Evolutionary conservation across 2,113 vertebrate species (phyloP), one percentile per base, ranked within the genome.

Genomic region (Phycodurus eques): DNA sequence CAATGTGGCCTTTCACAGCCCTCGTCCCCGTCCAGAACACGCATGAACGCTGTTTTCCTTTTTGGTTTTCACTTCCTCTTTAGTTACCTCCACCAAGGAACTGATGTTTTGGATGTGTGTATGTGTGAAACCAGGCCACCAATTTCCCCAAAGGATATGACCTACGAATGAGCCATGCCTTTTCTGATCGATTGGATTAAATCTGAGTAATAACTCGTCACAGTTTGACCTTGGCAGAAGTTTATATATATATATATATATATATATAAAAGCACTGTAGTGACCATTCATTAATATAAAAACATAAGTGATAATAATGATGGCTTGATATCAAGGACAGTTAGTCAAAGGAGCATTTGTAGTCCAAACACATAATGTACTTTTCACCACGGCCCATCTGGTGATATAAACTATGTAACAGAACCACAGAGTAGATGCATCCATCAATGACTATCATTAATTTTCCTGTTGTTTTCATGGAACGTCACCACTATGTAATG

Each of bases 1-100:
- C 93, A 94, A 80, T 92, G 82, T 85, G 72, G 76, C 91, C 94
- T 95, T 93, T 94, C 89, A 96, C 92, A 91, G 87, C 78, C 80
- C 79, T 91, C 66, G 54, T 84, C 91, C 78, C 91, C 67, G 51
- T 84, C 91, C 89, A 61, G 80, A 80, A 82, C 83, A 84, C 82
- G 85, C 85, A 80, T 74, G n/a, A 31, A 54, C 17, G 31, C 76
- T 76, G 63, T 61, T 68, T 73, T 70, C 54, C 64, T 71, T 69
- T 75, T n/a, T 53, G 74, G 57, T 81, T 51, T 70, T 67, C 72
- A 27, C 59, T 54, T 67, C 65, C 66, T 70, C 49, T 42, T 42
- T 20, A 62, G 8, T 62, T 39, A 19, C 60, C 35, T 42, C 15
- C 33, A 42, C 6, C 15, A 1, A 62, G 60, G n/a, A n/a, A 9